These are phyloP conservation scores for Sanderia malayensis DNA, from an alignment of 30 jellyfish, hydroid and myxozoan species.

Conservation along the genomic window DNA sequence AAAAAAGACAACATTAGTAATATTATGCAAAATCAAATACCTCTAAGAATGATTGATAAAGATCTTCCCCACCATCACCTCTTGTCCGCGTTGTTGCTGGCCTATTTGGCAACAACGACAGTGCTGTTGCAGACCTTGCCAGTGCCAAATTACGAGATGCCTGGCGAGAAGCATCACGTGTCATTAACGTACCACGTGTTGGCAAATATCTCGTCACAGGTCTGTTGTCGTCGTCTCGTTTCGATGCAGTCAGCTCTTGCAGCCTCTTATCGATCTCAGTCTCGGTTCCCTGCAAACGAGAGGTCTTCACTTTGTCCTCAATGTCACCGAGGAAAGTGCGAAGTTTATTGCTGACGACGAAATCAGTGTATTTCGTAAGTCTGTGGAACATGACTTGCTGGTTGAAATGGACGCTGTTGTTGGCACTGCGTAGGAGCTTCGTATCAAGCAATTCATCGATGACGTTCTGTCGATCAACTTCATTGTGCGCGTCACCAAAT, in stretches of 20 bases:
- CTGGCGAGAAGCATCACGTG: constrained; percentile 66
- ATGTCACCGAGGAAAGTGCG: constrained; percentile 75
- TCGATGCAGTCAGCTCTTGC: constrained; percentile 59
- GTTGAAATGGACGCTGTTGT: constrained; percentile 53
- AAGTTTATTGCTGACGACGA: constrained; percentile 74
- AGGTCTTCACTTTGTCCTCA: constrained; percentile 63
- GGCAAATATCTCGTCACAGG: constrained; percentile 69
- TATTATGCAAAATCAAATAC: too few species aligned
- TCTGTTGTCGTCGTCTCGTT: constrained; percentile 38
- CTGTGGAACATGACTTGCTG: constrained; percentile 72
- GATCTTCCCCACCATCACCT: constrained; percentile 65
- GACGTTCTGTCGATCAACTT: constrained; percentile 79
- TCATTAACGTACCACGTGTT: constrained; percentile 47
- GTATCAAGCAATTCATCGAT: constrained; percentile 79
- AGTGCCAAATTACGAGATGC: constrained; percentile 82
- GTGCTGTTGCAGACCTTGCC: constrained; percentile 79
- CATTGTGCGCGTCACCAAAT: constrained; percentile 88
- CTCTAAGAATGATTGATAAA: constrained; percentile 71
- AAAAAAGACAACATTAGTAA: too few species aligned
- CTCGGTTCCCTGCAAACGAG: constrained; percentile 83
- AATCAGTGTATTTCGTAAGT: constrained; percentile 86
- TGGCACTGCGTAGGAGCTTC: constrained; percentile 63
- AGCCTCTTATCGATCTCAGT: constrained; percentile 82
- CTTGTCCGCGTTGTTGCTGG: constrained; percentile 59
- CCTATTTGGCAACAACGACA: constrained; percentile 64